Base-by-base conservation (phyloP, 2,888 invertebrate species). In the Serrognathus titanus region DNA sequence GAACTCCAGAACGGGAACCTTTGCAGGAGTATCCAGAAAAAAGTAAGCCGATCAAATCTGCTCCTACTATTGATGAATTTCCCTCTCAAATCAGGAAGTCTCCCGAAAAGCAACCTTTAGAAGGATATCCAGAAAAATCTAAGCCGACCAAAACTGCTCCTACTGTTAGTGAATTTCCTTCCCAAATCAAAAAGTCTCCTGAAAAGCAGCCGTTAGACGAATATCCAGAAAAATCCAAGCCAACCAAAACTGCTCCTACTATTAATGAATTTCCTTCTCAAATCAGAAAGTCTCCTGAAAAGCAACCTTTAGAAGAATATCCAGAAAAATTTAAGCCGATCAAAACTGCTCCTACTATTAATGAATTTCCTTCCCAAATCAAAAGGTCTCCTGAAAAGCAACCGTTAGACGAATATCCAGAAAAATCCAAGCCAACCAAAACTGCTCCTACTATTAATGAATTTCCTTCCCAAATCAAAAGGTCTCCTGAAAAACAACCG, bases 1-100 rank as follows among this genome's bases (percentile, higher is more conserved):
- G 50, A 16, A 45, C 48, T 13, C 55, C 61, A 3, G 58, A 58
- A 47, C 62, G 55, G 41, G 63, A 67, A 54, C 62, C 59, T 8
- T 52, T 61, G 11, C 61, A 64, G 52, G 57, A 57, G 6, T 63
- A 65, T 55, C 65, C 66, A 9, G 62, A 63, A 10, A 61, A 48
- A 36, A 37, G 48, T 13, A 62, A 53, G 16, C 60, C 61, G 24
- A 13, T 8, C 41, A 59, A 60, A 41, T 3, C 41, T 31, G 53
- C 41, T 4, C 60, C 63, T 5, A 51, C 48, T 38, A 51, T 64
- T 39, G 47, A 53, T 47, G 58, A 64, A 41, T 64, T 63, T 48
- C 62, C 64, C 12, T 53, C 60, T 4, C 63, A 64, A 50, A 53
- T 54, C 35, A 58, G 59, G 37, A 56, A 24, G 50, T 49, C 58